These are phyloP conservation scores for Sylvia borin DNA, from an alignment of 2,797 vertebrate species.

Conservation along the genomic window DNA sequence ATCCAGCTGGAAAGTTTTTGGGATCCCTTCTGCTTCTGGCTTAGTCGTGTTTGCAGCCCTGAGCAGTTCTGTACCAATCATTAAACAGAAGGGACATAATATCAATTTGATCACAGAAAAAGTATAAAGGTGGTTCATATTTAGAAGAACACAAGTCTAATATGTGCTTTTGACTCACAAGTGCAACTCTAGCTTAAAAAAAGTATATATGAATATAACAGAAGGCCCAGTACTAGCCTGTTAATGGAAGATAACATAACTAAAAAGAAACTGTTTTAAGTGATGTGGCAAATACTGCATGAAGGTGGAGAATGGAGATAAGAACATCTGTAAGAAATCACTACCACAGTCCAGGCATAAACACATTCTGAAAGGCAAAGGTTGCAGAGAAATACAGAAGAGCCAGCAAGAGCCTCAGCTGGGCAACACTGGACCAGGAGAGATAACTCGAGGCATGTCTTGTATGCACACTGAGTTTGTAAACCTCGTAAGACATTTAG, in stretches of 20 bases:
- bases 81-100: neutral
- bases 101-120: neutral
- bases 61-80: neutral
- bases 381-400: slow-evolving; percentile 25
- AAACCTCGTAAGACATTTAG: slow-evolving; percentile 38
- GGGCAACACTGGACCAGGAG: slow-evolving; percentile 13
- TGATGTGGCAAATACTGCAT: neutral
- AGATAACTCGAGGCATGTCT: slow-evolving; percentile 31
- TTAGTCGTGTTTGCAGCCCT: neutral
- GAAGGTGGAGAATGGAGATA: slow-evolving; percentile 23
- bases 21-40: neutral
- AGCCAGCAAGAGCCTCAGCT: slow-evolving; percentile 52
- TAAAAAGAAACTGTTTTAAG: slow-evolving; percentile 2
- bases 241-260: neutral
- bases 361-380: slow-evolving; percentile 11
- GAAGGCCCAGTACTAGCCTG: neutral
- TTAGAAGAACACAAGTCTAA: neutral
- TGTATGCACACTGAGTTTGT: neutral
- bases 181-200: neutral
- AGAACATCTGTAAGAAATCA: neutral
- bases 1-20: neutral
- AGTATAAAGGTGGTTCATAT: neutral
- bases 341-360: slow-evolving; percentile 2
- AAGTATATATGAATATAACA: neutral
- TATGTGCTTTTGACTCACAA: neutral